Evolutionary conservation across 2,797 vertebrate genomes (phyloP).

Genomic region (Fratercula arctica): DNA sequence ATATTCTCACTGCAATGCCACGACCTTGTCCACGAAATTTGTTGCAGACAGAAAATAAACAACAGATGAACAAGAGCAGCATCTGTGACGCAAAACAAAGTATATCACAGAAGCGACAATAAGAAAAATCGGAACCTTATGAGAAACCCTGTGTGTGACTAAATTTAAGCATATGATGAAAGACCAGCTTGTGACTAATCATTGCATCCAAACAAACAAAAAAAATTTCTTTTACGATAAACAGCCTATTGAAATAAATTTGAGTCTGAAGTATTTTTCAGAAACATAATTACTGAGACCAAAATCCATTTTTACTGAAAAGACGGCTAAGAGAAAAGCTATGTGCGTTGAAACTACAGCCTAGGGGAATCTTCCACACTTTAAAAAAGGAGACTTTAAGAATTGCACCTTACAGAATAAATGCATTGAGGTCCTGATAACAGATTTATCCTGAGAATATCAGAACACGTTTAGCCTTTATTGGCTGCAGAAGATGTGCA

Average conservation of each 20-base stretch:
- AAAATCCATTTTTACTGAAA: background rate
- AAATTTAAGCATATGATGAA: constrained; percentile 45
- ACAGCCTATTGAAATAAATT: background rate
- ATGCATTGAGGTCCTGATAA: background rate
- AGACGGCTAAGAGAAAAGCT: background rate
- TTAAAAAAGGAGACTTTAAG: background rate
- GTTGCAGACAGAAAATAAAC: constrained; percentile 35
- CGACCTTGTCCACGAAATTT: background rate
- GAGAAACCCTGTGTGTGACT: constrained; percentile 19
- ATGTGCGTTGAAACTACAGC: background rate
- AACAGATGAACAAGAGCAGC: constrained; percentile 34
- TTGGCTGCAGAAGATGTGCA: background rate
- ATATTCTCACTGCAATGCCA: constrained; percentile 1
- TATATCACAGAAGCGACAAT: constrained; percentile 46
- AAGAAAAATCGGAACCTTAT: constrained; percentile 54
- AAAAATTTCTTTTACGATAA: background rate
- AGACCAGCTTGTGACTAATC: constrained; percentile 38
- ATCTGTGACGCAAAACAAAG: constrained; percentile 12
- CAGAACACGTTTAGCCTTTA: background rate
- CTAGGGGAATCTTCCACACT: background rate
- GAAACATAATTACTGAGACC: background rate
- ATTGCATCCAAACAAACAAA: background rate
- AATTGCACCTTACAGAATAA: background rate
- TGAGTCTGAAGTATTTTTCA: background rate
- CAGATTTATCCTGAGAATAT: background rate